Evolutionary conservation across 2,888 invertebrate genomes (phyloP).

Genomic region (Cyclophora albipunctata): DNA sequence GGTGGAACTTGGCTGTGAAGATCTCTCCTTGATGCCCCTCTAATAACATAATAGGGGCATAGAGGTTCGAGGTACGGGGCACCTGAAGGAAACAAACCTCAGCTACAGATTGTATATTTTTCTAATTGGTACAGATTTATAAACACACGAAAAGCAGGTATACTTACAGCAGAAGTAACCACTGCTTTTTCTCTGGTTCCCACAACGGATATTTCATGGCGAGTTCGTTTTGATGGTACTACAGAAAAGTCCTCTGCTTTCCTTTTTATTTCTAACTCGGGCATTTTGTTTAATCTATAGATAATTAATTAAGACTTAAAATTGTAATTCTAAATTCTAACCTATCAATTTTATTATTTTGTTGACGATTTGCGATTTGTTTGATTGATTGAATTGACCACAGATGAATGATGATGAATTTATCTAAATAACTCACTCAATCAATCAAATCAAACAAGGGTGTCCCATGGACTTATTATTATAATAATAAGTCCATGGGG

Average conservation of each 20-base stretch:
- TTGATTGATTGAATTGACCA: not conserved
- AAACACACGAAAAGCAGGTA: not conserved
- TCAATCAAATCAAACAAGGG: no score
- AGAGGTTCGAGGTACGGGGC: constrained; percentile 88
- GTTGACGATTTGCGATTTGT: not conserved
- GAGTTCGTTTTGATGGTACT: constrained; percentile 79
- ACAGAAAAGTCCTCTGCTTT: constrained; percentile 78
- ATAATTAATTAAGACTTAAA: not conserved
- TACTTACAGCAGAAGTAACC: constrained; percentile 80
- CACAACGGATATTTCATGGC: constrained; percentile 81
- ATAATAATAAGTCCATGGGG: no score
- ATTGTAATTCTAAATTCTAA: no score
- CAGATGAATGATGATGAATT: no score
- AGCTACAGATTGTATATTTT: not conserved
- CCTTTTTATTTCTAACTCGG: constrained; percentile 75
- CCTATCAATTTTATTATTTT: no score
- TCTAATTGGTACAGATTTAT: no score
- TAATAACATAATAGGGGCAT: constrained; percentile 95
- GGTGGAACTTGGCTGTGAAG: constrained; percentile 94
- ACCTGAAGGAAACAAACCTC: constrained; percentile 59
- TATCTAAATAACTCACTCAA: no score
- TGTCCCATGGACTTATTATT: no score
- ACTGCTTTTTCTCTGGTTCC: constrained; percentile 84
- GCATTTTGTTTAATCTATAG: constrained; percentile 37
- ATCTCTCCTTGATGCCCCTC: constrained; percentile 99